These are phyloP conservation scores for Sibirionetta formosa DNA, from an alignment of 2,797 vertebrate species.

Conservation along the genomic window DNA sequence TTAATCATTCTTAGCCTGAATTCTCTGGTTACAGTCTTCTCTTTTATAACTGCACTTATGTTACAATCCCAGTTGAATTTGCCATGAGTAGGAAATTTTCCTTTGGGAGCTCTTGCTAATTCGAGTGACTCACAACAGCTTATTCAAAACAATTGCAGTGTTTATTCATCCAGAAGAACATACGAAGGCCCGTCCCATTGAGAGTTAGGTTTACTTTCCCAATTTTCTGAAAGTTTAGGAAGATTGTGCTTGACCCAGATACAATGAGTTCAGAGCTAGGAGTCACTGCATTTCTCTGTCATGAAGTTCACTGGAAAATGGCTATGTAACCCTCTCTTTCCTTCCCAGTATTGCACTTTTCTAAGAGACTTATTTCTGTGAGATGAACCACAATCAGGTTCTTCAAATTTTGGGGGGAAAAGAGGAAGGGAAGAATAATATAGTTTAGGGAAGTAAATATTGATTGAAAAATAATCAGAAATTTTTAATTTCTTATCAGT, in stretches of 20 bases:
- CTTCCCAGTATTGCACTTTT: not conserved
- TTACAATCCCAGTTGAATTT: conserved; percentile 5
- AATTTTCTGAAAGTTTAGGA: conserved; percentile 42
- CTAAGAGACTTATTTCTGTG: not conserved
- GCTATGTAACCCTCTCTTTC: not conserved
- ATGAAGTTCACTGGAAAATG: not conserved
- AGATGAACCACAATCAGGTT: not conserved
- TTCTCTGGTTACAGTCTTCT: not conserved
- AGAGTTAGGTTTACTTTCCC: not conserved
- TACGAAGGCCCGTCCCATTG: not conserved
- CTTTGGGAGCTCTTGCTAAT: conserved; percentile 54
- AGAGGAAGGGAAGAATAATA: not conserved
- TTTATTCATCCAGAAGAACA: conserved; percentile 63
- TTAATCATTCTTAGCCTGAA: conserved; percentile 23
- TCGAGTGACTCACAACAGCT: conserved; percentile 36
- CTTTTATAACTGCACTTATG: not conserved
- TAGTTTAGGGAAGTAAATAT: not conserved
- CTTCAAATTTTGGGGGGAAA: not conserved
- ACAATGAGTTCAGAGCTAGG: not conserved
- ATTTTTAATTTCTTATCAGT: not conserved
- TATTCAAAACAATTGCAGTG: conserved; percentile 37
- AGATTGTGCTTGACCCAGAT: conserved; percentile 41
- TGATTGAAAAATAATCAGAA: accelerated
- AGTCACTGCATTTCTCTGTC: not conserved
- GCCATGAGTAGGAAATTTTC: not conserved